These are phyloP conservation scores for Verasper variegatus DNA, from an alignment of 2,113 vertebrate species.

Conservation along the genomic window DNA sequence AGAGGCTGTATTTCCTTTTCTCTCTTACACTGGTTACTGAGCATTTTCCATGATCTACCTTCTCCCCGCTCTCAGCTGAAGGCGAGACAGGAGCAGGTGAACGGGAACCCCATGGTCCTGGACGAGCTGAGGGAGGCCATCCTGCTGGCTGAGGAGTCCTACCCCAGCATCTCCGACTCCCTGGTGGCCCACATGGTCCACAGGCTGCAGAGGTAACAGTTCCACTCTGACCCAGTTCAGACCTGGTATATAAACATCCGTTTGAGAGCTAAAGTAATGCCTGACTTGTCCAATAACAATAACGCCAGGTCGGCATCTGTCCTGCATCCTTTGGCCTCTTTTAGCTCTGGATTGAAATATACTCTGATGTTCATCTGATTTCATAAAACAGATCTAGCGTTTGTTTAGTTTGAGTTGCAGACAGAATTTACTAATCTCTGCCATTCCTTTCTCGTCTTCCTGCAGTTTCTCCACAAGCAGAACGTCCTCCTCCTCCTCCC, in stretches of 20 bases:
- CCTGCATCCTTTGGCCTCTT: too few relatives aligned
- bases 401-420: background rate
- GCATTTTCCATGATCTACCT: background rate
- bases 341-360: too few relatives aligned
- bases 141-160: slow-evolving; percentile 92
- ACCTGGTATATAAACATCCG: too few relatives aligned
- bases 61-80: slow-evolving; percentile 82
- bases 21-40: background rate
- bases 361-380: too few relatives aligned
- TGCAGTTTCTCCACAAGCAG: slow-evolving; percentile 90
- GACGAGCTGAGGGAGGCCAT: slow-evolving; percentile 93
- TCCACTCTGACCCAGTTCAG: background rate
- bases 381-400: too few relatives aligned
- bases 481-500: slow-evolving; percentile 82
- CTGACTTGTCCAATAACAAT: too few relatives aligned
- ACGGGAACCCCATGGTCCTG: slow-evolving; percentile 90
- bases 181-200: slow-evolving; percentile 94
- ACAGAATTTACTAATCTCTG: background rate
- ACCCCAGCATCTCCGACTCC: slow-evolving; percentile 92
- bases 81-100: slow-evolving; percentile 88
- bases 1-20: background rate
- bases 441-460: background rate
- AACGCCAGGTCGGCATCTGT: too few relatives aligned
- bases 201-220: slow-evolving; percentile 90
- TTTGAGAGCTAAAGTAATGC: too few relatives aligned